Base-by-base conservation (phyloP, 2,888 invertebrate species). In the Chesias legatella region DNA sequence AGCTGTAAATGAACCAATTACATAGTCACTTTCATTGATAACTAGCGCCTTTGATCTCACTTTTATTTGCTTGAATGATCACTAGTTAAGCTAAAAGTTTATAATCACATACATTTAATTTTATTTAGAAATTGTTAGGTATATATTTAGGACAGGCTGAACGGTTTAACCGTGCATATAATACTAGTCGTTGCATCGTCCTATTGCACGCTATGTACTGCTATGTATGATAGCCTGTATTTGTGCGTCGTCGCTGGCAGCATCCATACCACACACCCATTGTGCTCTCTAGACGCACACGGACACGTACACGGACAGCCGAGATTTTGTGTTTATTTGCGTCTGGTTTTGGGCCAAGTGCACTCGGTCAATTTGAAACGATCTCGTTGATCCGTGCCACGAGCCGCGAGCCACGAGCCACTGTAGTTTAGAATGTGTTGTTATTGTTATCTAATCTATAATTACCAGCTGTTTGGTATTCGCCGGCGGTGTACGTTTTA, bases 321-420 rank as follows among this genome's bases (percentile, higher is more conserved):
- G 60, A 63, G 60, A 71, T 69, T 72, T 73, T 67, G 66, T 73
- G 78, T 79, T 76, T 79, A 77, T 79, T 75, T 77, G 72, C 63
- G 65, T 69, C 69, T 64, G 71, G 79, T 78, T 79, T 78, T 71
- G 70, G 80, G 80, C 80, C 80, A 79, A 81, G 80, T 79, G 79
- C 79, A 80, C 63, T 79, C 69, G 79, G 79, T 72, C 71, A 72
- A 72, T 74, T 73, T 64, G 67, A 69, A 63, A 63, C 61, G 60
- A 68, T 70, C 66, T 67, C 67, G 64, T 56, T 55, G 53, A 46
- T 39, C 42, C 33, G 35, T 30, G 46, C 23, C 40, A 36, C 24
- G 34, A 31, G 36, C 24, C 25, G 38, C 31, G 23, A 42, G 17
- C 22, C 31, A 40, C 46, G 22, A 26, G 31, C 35, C 7, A 23